These are phyloP conservation scores for Andinoacara biseriatus DNA, from an alignment of 2,113 vertebrate genomes.

Conservation along the genomic window DNA sequence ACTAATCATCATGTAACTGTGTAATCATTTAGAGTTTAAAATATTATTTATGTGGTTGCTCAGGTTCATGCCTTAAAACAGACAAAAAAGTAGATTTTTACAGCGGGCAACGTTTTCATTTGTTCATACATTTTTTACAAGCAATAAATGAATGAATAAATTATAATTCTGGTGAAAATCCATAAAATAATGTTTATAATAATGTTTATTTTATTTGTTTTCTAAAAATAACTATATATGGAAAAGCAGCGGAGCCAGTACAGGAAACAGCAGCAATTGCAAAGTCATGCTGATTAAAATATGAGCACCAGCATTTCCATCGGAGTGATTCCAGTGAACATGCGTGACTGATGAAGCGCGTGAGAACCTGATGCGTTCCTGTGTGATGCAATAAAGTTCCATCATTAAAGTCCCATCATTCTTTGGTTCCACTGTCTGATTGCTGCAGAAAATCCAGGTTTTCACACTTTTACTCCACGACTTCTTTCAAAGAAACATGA, in stretches of 20 bases:
- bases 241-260: no score
- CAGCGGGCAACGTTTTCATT: accelerated
- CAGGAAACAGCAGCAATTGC: neutral
- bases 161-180: neutral
- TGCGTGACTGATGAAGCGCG: neutral
- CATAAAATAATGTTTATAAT: no score
- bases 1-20: neutral
- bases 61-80: neutral
- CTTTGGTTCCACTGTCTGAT: neutral
- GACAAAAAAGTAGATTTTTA: accelerated
- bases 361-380: neutral
- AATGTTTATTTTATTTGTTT: no score
- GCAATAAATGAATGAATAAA: no score
- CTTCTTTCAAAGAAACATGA: neutral
- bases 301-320: neutral
- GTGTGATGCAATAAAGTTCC: neutral
- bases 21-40: no score
- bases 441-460: neutral
- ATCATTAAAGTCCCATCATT: neutral
- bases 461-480: neutral
- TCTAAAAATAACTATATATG: no score
- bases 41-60: neutral
- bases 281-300: neutral
- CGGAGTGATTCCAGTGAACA: accelerated
- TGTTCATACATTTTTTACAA: accelerated